A percentile compares a stretch with the other conserved stretches of the same genome.
phyloP scores from a whole-genome alignment of 2,797 vertebrate species.

The Cryptoprocta ferox region DNA sequence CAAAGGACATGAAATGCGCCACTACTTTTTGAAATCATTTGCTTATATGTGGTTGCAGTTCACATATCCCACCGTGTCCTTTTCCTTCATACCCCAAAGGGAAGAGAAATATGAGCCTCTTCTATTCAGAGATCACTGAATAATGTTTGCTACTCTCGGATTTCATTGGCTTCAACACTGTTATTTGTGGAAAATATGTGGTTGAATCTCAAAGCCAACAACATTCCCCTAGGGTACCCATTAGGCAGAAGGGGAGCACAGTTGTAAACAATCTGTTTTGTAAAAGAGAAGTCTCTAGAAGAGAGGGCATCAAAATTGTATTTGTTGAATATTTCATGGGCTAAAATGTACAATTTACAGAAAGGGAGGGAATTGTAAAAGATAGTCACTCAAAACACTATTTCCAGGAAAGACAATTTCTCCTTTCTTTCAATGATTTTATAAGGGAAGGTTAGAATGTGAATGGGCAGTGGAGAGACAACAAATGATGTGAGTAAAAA shows the following conservation, averaged over 20 bases:
- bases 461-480: not conserved
- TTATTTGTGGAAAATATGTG: slow-evolving; percentile 83
- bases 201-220: slow-evolving; percentile 82
- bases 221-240: slow-evolving; percentile 79
- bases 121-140: slow-evolving; percentile 83
- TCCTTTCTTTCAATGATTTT: not conserved
- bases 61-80: slow-evolving; percentile 60
- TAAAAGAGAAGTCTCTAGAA: slow-evolving; percentile 81
- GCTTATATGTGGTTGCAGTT: slow-evolving; percentile 65
- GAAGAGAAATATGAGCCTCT: slow-evolving; percentile 75
- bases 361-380: slow-evolving; percentile 60
- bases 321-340: slow-evolving; percentile 83
- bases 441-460: rapidly evolving
- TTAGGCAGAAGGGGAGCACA: slow-evolving; percentile 83
- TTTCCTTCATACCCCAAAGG: slow-evolving; percentile 66
- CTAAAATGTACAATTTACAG: slow-evolving; percentile 66
- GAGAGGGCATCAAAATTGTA: slow-evolving; percentile 69
- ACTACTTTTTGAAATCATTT: slow-evolving; percentile 78
- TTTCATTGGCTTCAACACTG: slow-evolving; percentile 69
- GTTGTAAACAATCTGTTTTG: slow-evolving; percentile 85
- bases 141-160: slow-evolving; percentile 78
- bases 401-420: not conserved
- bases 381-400: slow-evolving; percentile 44
- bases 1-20: slow-evolving; percentile 68
- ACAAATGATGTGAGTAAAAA: not conserved